Conservation (phyloP, 1,140 invertebrate species). For the Scaptodrosophila lebanonensis region DNA sequence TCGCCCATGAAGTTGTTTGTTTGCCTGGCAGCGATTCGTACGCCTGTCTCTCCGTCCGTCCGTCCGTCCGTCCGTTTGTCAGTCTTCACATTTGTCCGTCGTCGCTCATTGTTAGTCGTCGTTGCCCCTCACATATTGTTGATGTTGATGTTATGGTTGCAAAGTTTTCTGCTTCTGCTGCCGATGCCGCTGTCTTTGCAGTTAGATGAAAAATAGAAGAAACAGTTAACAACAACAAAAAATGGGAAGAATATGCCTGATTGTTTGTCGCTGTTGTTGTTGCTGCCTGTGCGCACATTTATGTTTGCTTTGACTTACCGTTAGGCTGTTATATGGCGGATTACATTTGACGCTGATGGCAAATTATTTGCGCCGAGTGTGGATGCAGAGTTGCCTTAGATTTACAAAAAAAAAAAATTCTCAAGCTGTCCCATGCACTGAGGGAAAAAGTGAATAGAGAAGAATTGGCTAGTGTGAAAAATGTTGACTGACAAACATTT, state of each 20-base stretch:
- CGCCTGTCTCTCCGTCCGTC: slow-evolving; percentile 18
- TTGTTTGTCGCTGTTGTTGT: slow-evolving; percentile 43
- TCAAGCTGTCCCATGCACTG: too few species aligned
- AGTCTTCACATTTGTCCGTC: too few species aligned
- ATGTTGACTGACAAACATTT: too few species aligned
- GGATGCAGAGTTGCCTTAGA: too few species aligned
- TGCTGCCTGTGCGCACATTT: slow-evolving; percentile 58
- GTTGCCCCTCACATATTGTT: neutral
- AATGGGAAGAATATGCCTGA: slow-evolving; percentile 35
- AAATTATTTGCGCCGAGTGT: slow-evolving; percentile 68
- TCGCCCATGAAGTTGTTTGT: slow-evolving; percentile 75
- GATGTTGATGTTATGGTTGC: neutral
- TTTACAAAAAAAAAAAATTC: too few species aligned
- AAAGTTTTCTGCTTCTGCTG: neutral
- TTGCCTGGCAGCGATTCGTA: slow-evolving; percentile 59
- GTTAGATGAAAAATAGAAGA: slow-evolving; percentile 67
- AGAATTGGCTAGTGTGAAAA: too few species aligned
- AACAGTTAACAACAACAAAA: slow-evolving; percentile 57
- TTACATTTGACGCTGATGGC: slow-evolving; percentile 68
- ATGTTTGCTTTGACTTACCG: slow-evolving; percentile 72
- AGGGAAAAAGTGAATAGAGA: too few species aligned
- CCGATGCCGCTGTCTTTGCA: slow-evolving; percentile 38
- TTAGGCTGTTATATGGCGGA: slow-evolving; percentile 71
- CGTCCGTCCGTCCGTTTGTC: neutral
- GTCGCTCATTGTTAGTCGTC: neutral